Evolutionary conservation across 2,888 invertebrate genomes (phyloP).

Genomic region (Oasisia sp.): DNA sequence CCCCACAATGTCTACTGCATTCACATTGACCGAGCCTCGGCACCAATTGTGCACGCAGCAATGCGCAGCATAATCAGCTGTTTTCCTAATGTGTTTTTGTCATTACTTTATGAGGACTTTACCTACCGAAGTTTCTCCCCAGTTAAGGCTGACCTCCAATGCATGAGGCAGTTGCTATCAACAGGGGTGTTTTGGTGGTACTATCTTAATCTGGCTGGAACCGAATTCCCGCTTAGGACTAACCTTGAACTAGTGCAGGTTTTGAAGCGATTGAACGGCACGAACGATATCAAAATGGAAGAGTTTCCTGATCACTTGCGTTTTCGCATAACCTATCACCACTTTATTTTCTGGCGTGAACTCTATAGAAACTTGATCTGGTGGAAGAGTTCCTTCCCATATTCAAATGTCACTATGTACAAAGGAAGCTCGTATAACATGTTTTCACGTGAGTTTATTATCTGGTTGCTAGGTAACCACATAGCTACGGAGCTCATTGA

Average conservation of each 20-base stretch:
- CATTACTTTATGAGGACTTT: slow-evolving; percentile 36
- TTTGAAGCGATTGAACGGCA: slow-evolving; percentile 41
- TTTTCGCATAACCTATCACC: slow-evolving; percentile 6
- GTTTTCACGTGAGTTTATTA: slow-evolving; percentile 53
- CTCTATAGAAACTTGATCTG: neutral
- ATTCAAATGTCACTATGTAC: slow-evolving; percentile 26
- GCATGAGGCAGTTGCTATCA: slow-evolving; percentile 40
- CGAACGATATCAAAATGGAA: slow-evolving; percentile 43
- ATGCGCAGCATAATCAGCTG: slow-evolving; percentile 36
- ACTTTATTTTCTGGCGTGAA: neutral
- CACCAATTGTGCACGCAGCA: slow-evolving; percentile 29
- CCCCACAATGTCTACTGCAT: slow-evolving; percentile 50
- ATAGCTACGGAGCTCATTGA: slow-evolving; percentile 47
- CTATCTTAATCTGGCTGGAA: slow-evolving; percentile 46
- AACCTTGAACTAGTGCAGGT: slow-evolving; percentile 46
- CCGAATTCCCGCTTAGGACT: slow-evolving; percentile 47
- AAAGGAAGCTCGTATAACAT: slow-evolving; percentile 59
- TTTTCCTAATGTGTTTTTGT: slow-evolving; percentile 45
- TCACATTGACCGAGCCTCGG: slow-evolving; percentile 43
- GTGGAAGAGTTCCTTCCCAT: neutral
- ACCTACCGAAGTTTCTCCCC: slow-evolving; percentile 44
- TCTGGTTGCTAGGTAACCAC: slow-evolving; percentile 50
- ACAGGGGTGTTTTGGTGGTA: slow-evolving; percentile 43
- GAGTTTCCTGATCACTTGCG: slow-evolving; percentile 29
- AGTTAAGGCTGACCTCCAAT: slow-evolving; percentile 45